Base-by-base conservation (phyloP, 2,888 invertebrate genomes). In the Neoitamus cyanurus region DNA sequence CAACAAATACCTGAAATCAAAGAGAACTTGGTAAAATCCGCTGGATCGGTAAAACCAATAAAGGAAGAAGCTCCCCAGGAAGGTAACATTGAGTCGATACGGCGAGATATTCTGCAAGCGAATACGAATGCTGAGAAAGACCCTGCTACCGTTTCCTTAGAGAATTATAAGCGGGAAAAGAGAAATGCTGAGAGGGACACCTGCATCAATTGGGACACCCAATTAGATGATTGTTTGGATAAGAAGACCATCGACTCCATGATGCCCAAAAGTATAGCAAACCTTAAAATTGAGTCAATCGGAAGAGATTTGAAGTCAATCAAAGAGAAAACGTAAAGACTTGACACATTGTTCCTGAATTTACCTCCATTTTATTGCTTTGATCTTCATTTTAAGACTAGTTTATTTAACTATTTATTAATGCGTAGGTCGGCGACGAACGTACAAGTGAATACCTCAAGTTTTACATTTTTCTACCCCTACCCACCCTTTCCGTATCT, bases 231-330 rank as follows among this genome's bases (percentile, higher is more conserved):
- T 86, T 90, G 90, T 85, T 88, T 89, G 1, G 87, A 87, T 2
- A 87, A 89, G 13, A 88, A 88, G 2, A 88, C 90, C 48, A 84
- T 88, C 0, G 86, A 88, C 3, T 85, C 86, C 2, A 77, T 88
- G 4, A 9, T 88, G 11, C 84, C 84, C 0, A 75, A 77, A 25
- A 86, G 85, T 72, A 80, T 69, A 37, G 84, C 15, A 25, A 84
- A 30, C 37, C 83, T 31, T 70, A 31, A 48, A 68, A 34, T 68
- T 58, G 80, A 83, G 82, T 80, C 88, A 13, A 87, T 89, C 73
- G 90, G 90, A 20, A 89, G 91, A 28, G 90, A 90, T 86, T 87
- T 91, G 31, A 90, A 91, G 85, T 89, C 89, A n/a, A 84, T 90
- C 13, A 87, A 87, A 5, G 89, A 89, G 68, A 86, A 87, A 58